These are phyloP conservation scores for Synanthedon tipuliformis DNA, from an alignment of 2,888 invertebrate genomes.

Conservation along the genomic window DNA sequence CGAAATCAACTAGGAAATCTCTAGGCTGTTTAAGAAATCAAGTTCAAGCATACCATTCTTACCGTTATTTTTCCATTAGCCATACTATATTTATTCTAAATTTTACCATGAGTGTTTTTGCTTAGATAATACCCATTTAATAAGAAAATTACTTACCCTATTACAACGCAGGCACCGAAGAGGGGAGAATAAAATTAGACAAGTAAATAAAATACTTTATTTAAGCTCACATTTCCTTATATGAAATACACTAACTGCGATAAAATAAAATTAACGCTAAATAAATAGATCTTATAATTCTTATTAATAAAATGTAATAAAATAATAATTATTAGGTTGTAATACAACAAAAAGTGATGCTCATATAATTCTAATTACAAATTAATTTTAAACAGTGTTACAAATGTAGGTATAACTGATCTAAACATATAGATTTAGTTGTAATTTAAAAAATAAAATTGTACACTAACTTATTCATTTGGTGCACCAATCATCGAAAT, in stretches of 20 bases:
- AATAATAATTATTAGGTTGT: constrained; percentile 1
- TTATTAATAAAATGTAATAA: background rate
- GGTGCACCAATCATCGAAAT: constrained; percentile 33
- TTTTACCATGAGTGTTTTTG: too few species aligned
- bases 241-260: constrained; percentile 39
- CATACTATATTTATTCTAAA: too few species aligned
- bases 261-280: constrained; percentile 28
- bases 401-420: background rate
- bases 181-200: background rate
- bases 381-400: constrained; percentile 3
- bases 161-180: background rate
- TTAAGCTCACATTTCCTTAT: constrained; percentile 58
- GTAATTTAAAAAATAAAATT: background rate
- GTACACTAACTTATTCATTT: constrained; percentile 10
- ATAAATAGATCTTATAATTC: constrained; percentile 22
- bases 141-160: background rate
- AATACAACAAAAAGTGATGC: constrained; percentile 3
- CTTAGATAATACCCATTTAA: too few species aligned
- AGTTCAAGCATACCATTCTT: too few species aligned
- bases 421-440: background rate
- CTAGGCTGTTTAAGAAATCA: too few species aligned
- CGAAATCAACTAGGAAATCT: too few species aligned
- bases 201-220: constrained; percentile 65
- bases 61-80: too few species aligned
- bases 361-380: constrained; percentile 3